A percentile compares a stretch with the other conserved stretches of the same genome.
phyloP scores from a whole-genome alignment of 2,797 vertebrate genomes.

The Tapirus indicus region DNA sequence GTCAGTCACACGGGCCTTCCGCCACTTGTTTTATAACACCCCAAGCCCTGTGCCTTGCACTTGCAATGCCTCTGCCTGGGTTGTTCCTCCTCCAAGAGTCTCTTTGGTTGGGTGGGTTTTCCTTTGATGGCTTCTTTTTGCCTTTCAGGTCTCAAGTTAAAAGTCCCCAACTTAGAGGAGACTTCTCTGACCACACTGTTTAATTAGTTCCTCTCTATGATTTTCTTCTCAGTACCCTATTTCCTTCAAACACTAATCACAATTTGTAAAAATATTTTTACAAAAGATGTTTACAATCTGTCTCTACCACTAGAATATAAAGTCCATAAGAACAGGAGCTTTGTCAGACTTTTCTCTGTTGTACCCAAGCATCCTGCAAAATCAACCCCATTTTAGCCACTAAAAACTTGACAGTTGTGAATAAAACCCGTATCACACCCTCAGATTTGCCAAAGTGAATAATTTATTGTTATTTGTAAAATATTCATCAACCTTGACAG shows the following conservation, averaged over 20 bases:
- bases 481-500: not conserved
- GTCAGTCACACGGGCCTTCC: not conserved
- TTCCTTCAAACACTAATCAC: not conserved
- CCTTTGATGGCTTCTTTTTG: not conserved
- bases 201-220: not conserved
- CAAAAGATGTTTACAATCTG: not conserved
- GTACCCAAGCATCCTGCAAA: not conserved
- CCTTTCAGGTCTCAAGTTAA: not conserved
- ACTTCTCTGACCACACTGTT: not conserved
- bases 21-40: not conserved
- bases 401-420: not conserved
- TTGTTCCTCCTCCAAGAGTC: not conserved
- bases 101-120: not conserved
- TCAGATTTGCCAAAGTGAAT: not conserved
- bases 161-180: not conserved
- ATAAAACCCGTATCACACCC: not conserved
- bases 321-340: not conserved
- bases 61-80: rapidly evolving
- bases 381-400: not conserved
- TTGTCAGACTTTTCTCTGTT: not conserved
- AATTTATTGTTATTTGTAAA: conserved; percentile 26
- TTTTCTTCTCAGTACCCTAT: not conserved
- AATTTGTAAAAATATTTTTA: not conserved
- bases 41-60: not conserved
- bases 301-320: not conserved